Conservation (phyloP, 2,113 vertebrate genomes). For the Ciconia boyciana region DNA sequence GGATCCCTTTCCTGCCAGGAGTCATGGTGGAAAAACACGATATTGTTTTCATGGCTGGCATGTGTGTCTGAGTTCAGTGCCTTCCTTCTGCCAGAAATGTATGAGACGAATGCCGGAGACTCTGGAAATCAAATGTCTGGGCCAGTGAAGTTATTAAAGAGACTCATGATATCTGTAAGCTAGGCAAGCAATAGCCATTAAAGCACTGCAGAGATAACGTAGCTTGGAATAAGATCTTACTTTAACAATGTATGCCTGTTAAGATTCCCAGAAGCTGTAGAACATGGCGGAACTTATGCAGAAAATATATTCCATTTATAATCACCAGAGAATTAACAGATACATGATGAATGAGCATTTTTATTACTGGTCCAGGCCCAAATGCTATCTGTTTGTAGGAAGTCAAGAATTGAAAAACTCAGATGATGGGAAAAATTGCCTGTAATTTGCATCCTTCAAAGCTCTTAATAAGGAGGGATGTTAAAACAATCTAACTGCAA, state of each 20-base stretch:
- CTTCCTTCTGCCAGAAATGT: background rate
- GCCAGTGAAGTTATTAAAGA: background rate
- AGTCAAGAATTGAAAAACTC: background rate
- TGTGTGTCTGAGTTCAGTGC: background rate
- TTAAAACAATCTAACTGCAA: background rate
- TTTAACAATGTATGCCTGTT: background rate
- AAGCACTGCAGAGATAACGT: background rate
- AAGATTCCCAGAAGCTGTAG: background rate
- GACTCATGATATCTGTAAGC: background rate
- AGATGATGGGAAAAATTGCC: background rate
- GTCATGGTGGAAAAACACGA: background rate
- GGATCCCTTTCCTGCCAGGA: background rate
- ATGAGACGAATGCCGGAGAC: background rate
- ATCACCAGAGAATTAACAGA: background rate
- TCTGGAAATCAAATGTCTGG: background rate
- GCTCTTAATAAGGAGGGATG: background rate
- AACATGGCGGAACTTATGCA: background rate
- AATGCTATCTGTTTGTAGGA: background rate
- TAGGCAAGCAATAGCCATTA: background rate
- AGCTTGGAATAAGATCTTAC: background rate
- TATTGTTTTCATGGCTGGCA: background rate
- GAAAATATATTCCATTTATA: background rate
- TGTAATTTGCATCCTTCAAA: background rate
- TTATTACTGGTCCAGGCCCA: background rate
- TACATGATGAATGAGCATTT: fast-evolving